These are phyloP conservation scores for Cosmopolites sordidus DNA, from an alignment of 2,888 invertebrate species.

Conservation along the genomic window DNA sequence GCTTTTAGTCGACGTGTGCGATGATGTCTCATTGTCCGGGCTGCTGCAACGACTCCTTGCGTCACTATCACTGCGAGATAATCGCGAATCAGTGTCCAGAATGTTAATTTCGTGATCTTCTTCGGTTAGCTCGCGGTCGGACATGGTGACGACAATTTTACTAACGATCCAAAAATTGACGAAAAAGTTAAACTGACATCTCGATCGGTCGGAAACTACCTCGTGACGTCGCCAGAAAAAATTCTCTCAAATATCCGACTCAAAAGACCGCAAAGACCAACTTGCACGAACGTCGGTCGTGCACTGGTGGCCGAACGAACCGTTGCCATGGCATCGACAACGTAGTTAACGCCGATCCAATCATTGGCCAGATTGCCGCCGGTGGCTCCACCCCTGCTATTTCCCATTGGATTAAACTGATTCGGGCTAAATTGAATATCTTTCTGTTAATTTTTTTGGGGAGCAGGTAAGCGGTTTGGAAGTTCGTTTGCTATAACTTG, in stretches of 20 bases:
- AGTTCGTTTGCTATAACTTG: constrained; percentile 26
- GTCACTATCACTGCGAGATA: constrained; percentile 59
- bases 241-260: not conserved
- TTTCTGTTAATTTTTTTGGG: constrained; percentile 48
- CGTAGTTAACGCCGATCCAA: constrained; percentile 42
- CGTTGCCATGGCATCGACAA: constrained; percentile 49
- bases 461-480: constrained; percentile 40
- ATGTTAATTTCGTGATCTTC: constrained; percentile 68
- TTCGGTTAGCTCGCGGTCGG: constrained; percentile 48
- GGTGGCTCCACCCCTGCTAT: constrained; percentile 43
- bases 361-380: constrained; percentile 46
- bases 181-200: not conserved
- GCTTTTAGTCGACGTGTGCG: constrained; percentile 51
- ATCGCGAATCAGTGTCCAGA: constrained; percentile 60
- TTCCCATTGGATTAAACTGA: constrained; percentile 51
- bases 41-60: constrained; percentile 51
- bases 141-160: constrained; percentile 30
- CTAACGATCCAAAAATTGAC: not conserved
- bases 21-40: constrained; percentile 50
- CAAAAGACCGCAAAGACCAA: constrained; percentile 20
- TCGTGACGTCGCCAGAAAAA: too few species aligned
- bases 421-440: constrained; percentile 50
- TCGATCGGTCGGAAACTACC: not conserved
- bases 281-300: constrained; percentile 38
- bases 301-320: constrained; percentile 41